Evolutionary conservation across 2,113 vertebrate species (phyloP).

Genomic region (Hippopotamus amphibius): DNA sequence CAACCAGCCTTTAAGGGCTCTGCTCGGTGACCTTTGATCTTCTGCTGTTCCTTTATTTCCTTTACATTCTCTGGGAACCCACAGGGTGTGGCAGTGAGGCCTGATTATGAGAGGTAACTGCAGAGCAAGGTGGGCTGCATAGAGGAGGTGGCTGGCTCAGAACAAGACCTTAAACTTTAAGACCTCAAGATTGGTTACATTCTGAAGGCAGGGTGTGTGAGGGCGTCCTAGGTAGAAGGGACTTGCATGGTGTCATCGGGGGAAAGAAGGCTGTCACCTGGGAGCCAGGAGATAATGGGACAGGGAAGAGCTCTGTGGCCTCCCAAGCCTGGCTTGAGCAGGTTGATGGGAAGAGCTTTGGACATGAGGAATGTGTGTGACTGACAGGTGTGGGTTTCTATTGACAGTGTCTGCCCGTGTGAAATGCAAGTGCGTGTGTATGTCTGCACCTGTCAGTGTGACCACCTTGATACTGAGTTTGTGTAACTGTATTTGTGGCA

Average conservation of each 20-base stretch:
- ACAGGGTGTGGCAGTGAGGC: neutral
- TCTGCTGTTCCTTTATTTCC: neutral
- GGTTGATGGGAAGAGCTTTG: neutral
- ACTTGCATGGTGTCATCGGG: accelerated
- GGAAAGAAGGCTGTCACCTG: neutral
- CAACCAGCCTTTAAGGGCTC: neutral
- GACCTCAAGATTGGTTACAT: neutral
- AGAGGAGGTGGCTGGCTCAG: neutral
- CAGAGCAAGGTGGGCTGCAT: neutral
- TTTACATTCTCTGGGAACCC: neutral
- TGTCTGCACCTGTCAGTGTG: neutral
- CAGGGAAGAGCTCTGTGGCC: too few species aligned
- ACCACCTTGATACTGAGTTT: neutral
- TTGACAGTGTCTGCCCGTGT: neutral
- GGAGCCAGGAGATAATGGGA: neutral
- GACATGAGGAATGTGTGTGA: neutral
- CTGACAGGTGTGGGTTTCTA: neutral
- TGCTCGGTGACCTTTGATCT: conserved; percentile 61
- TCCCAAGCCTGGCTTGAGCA: neutral
- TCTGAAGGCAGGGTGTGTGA: neutral
- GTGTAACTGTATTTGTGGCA: neutral
- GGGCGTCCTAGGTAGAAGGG: neutral
- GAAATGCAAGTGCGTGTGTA: too few species aligned
- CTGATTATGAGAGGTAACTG: neutral
- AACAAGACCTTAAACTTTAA: neutral